phyloP scores from a whole-genome alignment of 1,140 invertebrate species.

The Trinorchestia longiramus region DNA sequence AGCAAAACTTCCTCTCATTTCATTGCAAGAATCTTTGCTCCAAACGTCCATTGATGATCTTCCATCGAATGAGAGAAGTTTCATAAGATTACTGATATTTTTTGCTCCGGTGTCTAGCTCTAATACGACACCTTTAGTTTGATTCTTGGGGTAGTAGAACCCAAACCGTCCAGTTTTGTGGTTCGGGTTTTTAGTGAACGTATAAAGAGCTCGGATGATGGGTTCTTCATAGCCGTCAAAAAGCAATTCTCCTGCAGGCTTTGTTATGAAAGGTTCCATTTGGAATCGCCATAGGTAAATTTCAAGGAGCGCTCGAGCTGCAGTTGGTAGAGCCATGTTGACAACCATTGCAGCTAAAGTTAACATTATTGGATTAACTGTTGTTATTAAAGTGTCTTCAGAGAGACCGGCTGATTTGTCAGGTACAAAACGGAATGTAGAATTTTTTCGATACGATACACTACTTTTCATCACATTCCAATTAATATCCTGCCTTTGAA shows the following conservation, averaged over 20 bases:
- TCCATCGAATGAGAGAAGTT: slow-evolving; percentile 68
- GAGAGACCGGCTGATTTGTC: slow-evolving; percentile 29
- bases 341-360: slow-evolving; percentile 38
- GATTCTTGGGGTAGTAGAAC: slow-evolving; percentile 70
- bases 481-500: not conserved
- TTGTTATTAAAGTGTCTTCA: slow-evolving; percentile 42
- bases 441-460: slow-evolving; percentile 42
- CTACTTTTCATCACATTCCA: slow-evolving; percentile 21
- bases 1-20: slow-evolving; percentile 66
- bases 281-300: slow-evolving; percentile 54
- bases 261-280: slow-evolving; percentile 74
- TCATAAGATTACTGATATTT: slow-evolving; percentile 68
- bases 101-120: slow-evolving; percentile 72
- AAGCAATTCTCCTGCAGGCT: slow-evolving; percentile 79
- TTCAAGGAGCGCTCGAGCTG: not conserved
- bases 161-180: slow-evolving; percentile 81
- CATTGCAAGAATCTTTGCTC: slow-evolving; percentile 64
- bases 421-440: slow-evolving; percentile 48
- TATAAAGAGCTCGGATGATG: slow-evolving; percentile 71
- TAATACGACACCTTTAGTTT: slow-evolving; percentile 72
- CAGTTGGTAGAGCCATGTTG: not conserved
- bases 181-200: slow-evolving; percentile 70
- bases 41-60: slow-evolving; percentile 56
- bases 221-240: slow-evolving; percentile 83
- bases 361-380: slow-evolving; percentile 53